Conservation (phyloP, 2,797 vertebrate genomes). For the Myoxocephalus aenaeus region DNA sequence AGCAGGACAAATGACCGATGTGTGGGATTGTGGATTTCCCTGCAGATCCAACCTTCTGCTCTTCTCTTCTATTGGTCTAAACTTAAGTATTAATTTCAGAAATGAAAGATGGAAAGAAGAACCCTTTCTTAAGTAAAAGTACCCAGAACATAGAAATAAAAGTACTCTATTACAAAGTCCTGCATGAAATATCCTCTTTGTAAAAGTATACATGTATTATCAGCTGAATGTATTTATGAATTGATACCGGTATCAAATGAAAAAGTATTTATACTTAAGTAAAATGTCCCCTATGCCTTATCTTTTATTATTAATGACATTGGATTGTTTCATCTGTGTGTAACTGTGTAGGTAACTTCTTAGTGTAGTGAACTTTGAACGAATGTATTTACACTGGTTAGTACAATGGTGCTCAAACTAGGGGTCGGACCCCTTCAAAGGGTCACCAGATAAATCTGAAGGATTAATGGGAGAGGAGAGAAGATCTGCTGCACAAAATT, state of each 20-base stretch:
- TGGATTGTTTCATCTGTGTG: neutral
- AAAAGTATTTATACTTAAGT: neutral
- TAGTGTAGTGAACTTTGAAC: neutral
- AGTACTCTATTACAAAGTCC: neutral
- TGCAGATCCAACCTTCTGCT: conserved; percentile 14
- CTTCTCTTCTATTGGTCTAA: neutral
- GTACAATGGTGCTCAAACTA: too few species aligned
- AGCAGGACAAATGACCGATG: conserved; percentile 44
- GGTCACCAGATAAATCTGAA: neutral
- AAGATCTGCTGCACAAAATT: neutral
- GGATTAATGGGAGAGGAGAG: neutral
- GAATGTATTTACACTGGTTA: neutral
- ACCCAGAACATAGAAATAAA: neutral
- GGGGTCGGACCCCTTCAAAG: neutral
- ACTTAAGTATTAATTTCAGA: neutral
- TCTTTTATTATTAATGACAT: neutral
- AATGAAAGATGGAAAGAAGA: neutral
- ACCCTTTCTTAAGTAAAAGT: neutral
- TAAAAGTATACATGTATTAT: neutral
- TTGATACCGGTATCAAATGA: neutral
- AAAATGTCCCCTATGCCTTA: neutral
- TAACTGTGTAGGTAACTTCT: neutral
- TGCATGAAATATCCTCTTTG: neutral
- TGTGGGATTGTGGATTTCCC: conserved; percentile 15
- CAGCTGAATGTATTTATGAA: neutral